These are phyloP conservation scores for Crenuchus spilurus DNA, from an alignment of 2,797 vertebrate genomes.

Conservation along the genomic window DNA sequence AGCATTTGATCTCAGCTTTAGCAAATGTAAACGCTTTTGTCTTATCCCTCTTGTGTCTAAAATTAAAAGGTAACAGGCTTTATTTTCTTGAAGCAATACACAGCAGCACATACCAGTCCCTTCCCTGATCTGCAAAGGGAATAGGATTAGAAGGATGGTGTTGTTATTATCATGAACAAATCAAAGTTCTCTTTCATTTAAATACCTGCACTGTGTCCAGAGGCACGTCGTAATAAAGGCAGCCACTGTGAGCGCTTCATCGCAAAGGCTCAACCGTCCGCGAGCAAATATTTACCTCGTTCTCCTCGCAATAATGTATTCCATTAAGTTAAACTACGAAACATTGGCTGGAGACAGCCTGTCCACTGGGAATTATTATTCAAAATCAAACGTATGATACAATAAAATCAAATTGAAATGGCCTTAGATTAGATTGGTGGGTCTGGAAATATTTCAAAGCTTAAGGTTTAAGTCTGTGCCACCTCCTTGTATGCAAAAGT, in stretches of 20 bases:
- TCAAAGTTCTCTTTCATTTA: background rate
- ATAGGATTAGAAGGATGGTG: background rate
- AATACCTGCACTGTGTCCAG: too few species aligned
- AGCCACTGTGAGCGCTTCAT: background rate
- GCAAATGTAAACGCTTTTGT: background rate
- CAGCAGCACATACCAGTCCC: too few species aligned
- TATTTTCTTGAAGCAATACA: background rate
- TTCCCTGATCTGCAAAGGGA: background rate
- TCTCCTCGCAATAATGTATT: background rate
- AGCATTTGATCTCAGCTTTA: background rate
- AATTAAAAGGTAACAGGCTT: background rate
- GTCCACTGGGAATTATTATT: background rate
- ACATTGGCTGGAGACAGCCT: background rate
- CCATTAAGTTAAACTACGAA: background rate
- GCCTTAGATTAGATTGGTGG: too few species aligned
- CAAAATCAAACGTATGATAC: background rate
- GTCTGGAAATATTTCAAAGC: too few species aligned
- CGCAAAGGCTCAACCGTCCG: background rate
- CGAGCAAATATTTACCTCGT: slow-evolving; percentile 1
- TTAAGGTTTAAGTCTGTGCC: too few species aligned
- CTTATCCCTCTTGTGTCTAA: background rate
- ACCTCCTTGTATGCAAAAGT: too few species aligned
- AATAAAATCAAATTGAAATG: background rate
- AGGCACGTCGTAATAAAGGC: background rate
- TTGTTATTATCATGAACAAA: background rate